Evolutionary conservation across 2,113 vertebrate genomes (phyloP).

Genomic region (Kryptolebias marmoratus): DNA sequence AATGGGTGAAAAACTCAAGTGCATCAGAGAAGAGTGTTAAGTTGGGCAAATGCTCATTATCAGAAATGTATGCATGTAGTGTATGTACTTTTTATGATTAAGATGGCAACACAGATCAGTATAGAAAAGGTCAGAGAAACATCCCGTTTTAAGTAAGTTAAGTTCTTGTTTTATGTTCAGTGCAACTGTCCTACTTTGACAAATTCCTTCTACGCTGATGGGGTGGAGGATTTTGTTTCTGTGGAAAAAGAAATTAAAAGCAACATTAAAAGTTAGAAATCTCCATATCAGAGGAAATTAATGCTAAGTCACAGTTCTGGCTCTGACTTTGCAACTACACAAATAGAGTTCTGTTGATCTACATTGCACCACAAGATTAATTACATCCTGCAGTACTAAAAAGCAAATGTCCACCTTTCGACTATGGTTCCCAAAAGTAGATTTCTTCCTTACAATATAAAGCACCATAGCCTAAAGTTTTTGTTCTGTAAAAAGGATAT

Average conservation of each 20-base stretch:
- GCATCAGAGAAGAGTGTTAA: too few relatives aligned
- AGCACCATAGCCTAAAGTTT: neutral
- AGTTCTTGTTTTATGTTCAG: neutral
- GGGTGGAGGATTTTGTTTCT: neutral
- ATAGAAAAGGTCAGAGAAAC: too few relatives aligned
- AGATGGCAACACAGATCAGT: too few relatives aligned
- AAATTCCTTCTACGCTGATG: neutral
- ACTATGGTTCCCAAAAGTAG: neutral
- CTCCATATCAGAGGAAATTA: neutral
- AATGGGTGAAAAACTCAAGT: neutral
- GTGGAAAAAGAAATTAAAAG: neutral
- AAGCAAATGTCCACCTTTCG: neutral
- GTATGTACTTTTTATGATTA: too few relatives aligned
- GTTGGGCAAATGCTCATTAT: too few relatives aligned
- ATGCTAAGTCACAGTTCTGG: constrained; percentile 1
- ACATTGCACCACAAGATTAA: neutral
- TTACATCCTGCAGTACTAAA: neutral
- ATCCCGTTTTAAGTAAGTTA: neutral
- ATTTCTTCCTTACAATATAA: neutral
- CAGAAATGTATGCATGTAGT: too few relatives aligned
- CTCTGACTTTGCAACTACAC: neutral
- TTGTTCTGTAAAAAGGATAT: too few relatives aligned
- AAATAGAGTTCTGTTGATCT: neutral
- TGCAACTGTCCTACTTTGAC: neutral
- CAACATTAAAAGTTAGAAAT: neutral